Evolutionary conservation across 35 echinoderm and acorn worm species (phyloP).

Genomic region (Anneissia japonica): DNA sequence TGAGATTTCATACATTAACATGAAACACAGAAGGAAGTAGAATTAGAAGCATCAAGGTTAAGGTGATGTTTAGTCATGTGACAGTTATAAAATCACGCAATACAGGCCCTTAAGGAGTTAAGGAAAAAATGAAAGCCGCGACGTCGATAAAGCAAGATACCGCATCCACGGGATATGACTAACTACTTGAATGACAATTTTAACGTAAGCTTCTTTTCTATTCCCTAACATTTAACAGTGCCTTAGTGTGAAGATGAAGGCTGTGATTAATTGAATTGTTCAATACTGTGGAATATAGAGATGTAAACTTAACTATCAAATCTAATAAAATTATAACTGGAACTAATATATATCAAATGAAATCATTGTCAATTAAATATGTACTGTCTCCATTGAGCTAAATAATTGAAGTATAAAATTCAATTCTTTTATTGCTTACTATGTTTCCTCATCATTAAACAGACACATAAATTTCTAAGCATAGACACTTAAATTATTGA

Average conservation of each 20-base stretch:
- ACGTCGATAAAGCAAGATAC: not conserved
- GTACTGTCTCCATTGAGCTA: no score
- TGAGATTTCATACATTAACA: not conserved
- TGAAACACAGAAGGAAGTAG: not conserved
- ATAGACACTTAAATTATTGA: no score
- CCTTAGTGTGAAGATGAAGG: not conserved
- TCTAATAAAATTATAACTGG: not conserved
- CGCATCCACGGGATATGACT: not conserved
- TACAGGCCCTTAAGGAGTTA: not conserved
- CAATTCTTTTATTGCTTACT: no score
- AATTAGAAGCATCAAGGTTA: not conserved
- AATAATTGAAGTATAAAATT: no score
- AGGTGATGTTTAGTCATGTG: not conserved
- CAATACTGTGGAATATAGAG: not conserved
- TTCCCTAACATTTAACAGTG: not conserved
- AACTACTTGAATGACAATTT: not conserved
- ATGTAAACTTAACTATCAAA: not conserved
- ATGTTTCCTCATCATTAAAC: no score
- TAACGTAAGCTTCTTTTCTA: not conserved
- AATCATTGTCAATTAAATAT: not conserved
- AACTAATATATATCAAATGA: not conserved
- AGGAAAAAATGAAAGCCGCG: not conserved
- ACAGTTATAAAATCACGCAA: not conserved
- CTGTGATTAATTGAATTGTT: not conserved
- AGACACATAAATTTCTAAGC: no score